Conservation (phyloP, 1,140 invertebrate species). For the Rhopalosiphum maidis region DNA sequence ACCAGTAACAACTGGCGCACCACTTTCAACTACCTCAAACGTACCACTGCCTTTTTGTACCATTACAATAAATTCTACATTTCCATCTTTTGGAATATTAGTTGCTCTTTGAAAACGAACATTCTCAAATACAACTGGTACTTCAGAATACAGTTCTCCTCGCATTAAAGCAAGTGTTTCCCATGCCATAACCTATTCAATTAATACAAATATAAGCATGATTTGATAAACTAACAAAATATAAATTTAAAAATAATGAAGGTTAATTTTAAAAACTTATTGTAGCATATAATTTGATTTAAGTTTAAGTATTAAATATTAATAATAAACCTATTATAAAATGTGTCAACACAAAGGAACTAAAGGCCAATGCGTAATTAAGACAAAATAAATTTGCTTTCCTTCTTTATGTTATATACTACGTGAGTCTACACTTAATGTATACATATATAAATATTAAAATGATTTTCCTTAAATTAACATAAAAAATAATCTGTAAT, state of each 20-base stretch:
- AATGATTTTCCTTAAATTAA: too few species aligned
- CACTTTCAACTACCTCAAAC: conserved; percentile 86
- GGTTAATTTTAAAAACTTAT: neutral
- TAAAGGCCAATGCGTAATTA: too few species aligned
- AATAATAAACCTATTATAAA: too few species aligned
- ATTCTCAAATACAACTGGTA: conserved; percentile 86
- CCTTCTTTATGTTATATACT: too few species aligned
- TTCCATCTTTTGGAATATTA: conserved; percentile 74
- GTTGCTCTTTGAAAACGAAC: conserved; percentile 84
- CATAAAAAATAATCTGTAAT: too few species aligned
- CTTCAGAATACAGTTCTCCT: conserved; percentile 73
- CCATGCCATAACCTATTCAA: conserved; percentile 75
- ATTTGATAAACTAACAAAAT: neutral
- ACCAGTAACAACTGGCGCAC: conserved; percentile 79
- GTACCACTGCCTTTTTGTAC: conserved; percentile 82
- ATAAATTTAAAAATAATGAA: neutral
- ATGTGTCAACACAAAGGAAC: too few species aligned
- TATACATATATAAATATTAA: too few species aligned
- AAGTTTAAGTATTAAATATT: too few species aligned
- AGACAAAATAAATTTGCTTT: too few species aligned
- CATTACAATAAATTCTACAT: conserved; percentile 75
- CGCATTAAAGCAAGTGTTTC: conserved; percentile 82
- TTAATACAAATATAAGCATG: conserved; percentile 58
- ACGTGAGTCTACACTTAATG: too few species aligned
- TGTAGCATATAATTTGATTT: too few species aligned